Percentiles rank a stretch among this genome's conserved stretches.
These are phyloP conservation scores for Temnothorax longispinosus DNA, from an alignment of 1,140 invertebrate genomes.

Conservation along the genomic window DNA sequence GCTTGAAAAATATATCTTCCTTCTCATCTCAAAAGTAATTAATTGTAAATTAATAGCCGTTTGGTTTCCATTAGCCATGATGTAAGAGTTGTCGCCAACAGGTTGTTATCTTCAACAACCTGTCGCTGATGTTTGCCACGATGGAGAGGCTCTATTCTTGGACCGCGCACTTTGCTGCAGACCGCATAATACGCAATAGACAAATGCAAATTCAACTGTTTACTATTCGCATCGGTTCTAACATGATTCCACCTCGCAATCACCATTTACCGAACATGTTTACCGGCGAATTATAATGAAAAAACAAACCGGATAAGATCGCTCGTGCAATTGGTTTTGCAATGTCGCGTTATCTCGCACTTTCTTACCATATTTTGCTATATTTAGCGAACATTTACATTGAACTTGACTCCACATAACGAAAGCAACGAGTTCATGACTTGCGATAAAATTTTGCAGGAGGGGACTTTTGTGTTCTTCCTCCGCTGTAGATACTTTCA, in stretches of 20 bases:
- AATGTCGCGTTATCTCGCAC: neutral
- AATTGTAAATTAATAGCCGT: neutral
- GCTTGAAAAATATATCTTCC: neutral
- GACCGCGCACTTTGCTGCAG: neutral
- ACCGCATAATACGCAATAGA: neutral
- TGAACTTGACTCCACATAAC: neutral
- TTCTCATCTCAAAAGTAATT: neutral
- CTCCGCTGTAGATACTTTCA: neutral
- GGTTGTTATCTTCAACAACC: conserved; percentile 21
- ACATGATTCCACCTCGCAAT: neutral
- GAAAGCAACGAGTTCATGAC: neutral
- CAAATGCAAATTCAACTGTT: conserved; percentile 26
- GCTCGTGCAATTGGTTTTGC: neutral
- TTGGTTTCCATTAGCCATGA: neutral
- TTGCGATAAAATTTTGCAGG: neutral
- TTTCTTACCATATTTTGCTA: neutral
- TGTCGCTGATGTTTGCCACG: neutral
- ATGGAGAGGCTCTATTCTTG: neutral
- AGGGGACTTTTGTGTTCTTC: neutral
- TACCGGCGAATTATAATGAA: neutral
- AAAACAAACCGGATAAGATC: neutral
- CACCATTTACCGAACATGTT: neutral
- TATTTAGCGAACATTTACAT: neutral
- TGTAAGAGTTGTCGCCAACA: neutral
- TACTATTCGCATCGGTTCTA: neutral